phyloP scores from a whole-genome alignment of 2,888 invertebrate genomes.

The Willowsia nigromaculata region DNA sequence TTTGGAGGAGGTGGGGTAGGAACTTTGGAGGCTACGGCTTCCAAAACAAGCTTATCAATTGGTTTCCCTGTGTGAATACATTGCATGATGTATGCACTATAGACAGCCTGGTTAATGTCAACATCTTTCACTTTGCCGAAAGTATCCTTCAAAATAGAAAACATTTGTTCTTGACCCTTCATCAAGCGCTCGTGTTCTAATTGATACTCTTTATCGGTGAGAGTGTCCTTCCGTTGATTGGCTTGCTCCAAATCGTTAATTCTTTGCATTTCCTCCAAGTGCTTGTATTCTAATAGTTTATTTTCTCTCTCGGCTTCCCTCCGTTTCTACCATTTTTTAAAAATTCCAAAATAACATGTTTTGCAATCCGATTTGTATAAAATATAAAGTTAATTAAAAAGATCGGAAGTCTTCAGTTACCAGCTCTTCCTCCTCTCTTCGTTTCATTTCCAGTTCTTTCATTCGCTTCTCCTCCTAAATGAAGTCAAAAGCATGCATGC shows the following conservation, averaged over 20 bases:
- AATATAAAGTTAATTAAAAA: no score
- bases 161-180: conserved; percentile 13
- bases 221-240: background rate
- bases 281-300: background rate
- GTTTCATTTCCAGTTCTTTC: no score
- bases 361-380: no score
- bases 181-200: background rate
- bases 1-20: background rate
- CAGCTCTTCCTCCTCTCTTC: no score
- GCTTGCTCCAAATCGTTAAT: conserved; percentile 1
- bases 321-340: no score
- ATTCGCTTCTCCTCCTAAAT: no score
- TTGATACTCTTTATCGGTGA: background rate
- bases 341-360: no score
- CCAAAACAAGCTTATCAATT: conserved; percentile 35
- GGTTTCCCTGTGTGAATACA: conserved; percentile 21
- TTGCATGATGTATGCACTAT: conserved; percentile 6
- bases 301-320: background rate
- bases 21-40: conserved; percentile 17
- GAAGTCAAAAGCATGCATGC: no score
- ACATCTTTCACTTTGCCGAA: background rate
- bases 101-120: conserved; percentile 20
- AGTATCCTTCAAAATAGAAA: conserved; percentile 11
- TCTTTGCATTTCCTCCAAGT: background rate
- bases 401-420: no score